Base-by-base conservation (phyloP, 2,888 invertebrate species). In the Chymomyza procnemis region DNA sequence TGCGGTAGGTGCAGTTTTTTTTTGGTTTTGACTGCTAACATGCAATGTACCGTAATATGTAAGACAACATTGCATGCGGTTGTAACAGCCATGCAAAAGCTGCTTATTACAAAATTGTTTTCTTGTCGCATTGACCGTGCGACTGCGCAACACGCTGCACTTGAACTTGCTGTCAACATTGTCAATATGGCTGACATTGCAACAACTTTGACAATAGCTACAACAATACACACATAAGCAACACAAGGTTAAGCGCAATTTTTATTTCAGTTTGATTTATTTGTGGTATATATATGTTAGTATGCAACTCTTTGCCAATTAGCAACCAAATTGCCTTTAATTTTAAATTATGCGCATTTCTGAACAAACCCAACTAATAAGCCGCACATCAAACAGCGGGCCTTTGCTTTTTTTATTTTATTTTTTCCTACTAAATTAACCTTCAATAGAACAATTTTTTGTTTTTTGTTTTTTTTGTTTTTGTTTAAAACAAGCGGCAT, bases 281-380 rank as follows among this genome's bases (percentile, higher is more conserved):
- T 41, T 41, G 34, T 41, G 34, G 34, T 41, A 18, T 30, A n/a
- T 19, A 6, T 54, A 4, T 54, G 14, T 69, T 71, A 55, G 64
- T 6, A 26, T 69, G 61, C 65, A 75, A 67, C 75, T 78, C 70
- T 82, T 68, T 64, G 79, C 69, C 73, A 80, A 80, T 82, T 85
- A 75, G 73, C 78, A 78, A 83, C 75, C 71, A 77, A 83, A 82
- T 70, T 79, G 64, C 69, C 75, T 79, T 73, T 76, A 61, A 56
- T 75, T 64, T 50, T 26, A 76, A 82, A 79, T 78, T 86, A 82
- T 86, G 86, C 81, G 82, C 86, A 82, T 82, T 82, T 85, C 79
- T 21, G 76, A 85, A 84, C 82, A 69, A 79, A 50, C 12, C 14
- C 16, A 41, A 4, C 64, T 65, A 54, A 54, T 54, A 54, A 62